Base-by-base conservation (phyloP, 2,888 invertebrate genomes). In the Ametastegia equiseti region DNA sequence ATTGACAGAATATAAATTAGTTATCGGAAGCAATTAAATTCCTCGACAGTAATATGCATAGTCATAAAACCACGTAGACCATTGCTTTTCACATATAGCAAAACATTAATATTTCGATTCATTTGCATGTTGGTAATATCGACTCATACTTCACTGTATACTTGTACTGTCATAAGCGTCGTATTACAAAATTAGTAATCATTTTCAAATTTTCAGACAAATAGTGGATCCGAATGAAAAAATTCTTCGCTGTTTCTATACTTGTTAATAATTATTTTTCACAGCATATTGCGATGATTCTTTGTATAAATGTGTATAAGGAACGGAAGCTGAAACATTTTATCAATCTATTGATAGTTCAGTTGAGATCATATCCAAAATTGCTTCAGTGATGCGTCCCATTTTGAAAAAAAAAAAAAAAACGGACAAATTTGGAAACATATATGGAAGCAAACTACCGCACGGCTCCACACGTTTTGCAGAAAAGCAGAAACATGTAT, bases 1-100 rank as follows among this genome's bases (percentile, higher is more conserved):
- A 69, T 23, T 27, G 69, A 30, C 69, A 30, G 27, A 42, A 69
- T 69, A 69, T 45, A 69, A 69, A 67, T 67, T 67, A 39, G 39
- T 45, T 15, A 45, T 5, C 69, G 33, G 30, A 15, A 69, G 27
- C 69, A 45, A 42, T 42, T 69, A 13, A 45, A 69, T 69, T 69
- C 11, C 27, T 6, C 7, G 9, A 65, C 65, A 65, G 36, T 13
- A 65, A 36, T 30, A 60, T 5, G 42, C 13, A 54, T 13, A 36
- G 36, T 65, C 63, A 33, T 63, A 27, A 63, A 63, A 63, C 63
- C n/a, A 54, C n/a, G n/a, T n/a, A n/a, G n/a, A 54, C 19, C 54
- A 4, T 9, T 19, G 33, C 15, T 63, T 33, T 15, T n/a, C n/a
- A n/a, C 33, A 23, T 63, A 33, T 15, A 63, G 5, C 15, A 6